These are phyloP conservation scores for Nemopilema nomurai DNA, from an alignment of 30 jellyfish, hydroid and myxozoan species.

Conservation along the genomic window DNA sequence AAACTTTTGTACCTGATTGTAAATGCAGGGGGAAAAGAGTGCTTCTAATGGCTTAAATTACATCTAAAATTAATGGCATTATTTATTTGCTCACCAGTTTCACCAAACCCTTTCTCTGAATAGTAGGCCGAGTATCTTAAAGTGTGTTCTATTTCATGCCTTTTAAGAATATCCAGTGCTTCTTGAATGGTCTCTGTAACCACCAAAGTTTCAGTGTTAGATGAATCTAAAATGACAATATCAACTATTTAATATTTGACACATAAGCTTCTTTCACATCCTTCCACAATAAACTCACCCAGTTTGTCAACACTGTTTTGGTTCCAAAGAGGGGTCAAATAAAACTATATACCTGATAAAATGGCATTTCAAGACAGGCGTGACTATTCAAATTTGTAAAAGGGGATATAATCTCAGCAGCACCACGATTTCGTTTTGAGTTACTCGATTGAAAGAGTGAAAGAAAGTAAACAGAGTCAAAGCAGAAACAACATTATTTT, in stretches of 20 bases:
- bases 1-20: background rate
- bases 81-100: constrained; percentile 7
- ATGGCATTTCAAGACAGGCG: background rate
- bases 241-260: background rate
- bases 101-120: constrained; percentile 30
- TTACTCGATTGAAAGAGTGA: background rate
- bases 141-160: constrained; percentile 30
- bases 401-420: background rate
- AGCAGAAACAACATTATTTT: background rate
- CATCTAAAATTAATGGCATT: background rate
- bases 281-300: background rate
- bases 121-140: constrained; percentile 1
- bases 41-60: background rate
- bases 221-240: background rate
- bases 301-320: background rate
- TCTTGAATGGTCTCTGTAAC: constrained; percentile 11
- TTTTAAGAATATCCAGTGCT: constrained; percentile 25
- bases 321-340: background rate
- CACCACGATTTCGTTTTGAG: background rate
- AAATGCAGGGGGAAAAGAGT: background rate
- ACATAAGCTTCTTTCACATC: background rate
- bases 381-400: background rate
- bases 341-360: background rate
- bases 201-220: background rate
- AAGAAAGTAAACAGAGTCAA: background rate